Evolutionary conservation across 1,140 invertebrate species (phyloP), one percentile per base, ranked within the genome.

Genomic region (Lordiphosa clarofinis): DNA sequence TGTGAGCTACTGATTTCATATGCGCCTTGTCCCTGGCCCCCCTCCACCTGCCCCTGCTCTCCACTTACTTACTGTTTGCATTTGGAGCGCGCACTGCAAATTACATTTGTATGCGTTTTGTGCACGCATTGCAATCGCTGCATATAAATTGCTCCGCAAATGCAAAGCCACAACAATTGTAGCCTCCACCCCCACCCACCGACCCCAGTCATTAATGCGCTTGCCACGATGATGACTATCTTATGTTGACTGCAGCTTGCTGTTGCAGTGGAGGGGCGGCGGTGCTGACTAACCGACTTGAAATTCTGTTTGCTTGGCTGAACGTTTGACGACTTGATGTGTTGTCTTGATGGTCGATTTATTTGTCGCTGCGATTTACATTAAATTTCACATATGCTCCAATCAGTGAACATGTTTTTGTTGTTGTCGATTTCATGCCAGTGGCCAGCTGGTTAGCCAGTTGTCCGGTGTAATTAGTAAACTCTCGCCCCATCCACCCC

Each of bases 21-120:
- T 78, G 68, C 63, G 73, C 63, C 73, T 76, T 68, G 73, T 73
- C 71, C 59, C 65, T 44, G 49, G 36, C 35, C 35, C n/a, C 60
- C 31, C 13, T 9, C 48, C 15, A 15, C 12, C 6, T n/a, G 3
- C 40, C 6, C 28, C 19, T 1, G 19, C 24, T 3, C 31, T 19
- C 4, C 38, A 46, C 35, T 55, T 46, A 35, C 58, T 58, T 56
- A 47, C 56, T 47, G 71, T 71, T 67, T 67, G 75, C 75, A 75
- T 82, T 82, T 75, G 62, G 76, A 46, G 48, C 38, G 46, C 75
- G 64, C 64, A 38, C 46, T 70, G 65, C 78, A 82, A 82, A 82
- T 82, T 82, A 72, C 76, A 84, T 82, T 84, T 82, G 76, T 84
- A 82, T 82, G 76, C 76, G 73, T 82, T 82, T 84, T 73, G 76